phyloP scores from a whole-genome alignment of 2,888 invertebrate genomes.

The Dynastes maya region DNA sequence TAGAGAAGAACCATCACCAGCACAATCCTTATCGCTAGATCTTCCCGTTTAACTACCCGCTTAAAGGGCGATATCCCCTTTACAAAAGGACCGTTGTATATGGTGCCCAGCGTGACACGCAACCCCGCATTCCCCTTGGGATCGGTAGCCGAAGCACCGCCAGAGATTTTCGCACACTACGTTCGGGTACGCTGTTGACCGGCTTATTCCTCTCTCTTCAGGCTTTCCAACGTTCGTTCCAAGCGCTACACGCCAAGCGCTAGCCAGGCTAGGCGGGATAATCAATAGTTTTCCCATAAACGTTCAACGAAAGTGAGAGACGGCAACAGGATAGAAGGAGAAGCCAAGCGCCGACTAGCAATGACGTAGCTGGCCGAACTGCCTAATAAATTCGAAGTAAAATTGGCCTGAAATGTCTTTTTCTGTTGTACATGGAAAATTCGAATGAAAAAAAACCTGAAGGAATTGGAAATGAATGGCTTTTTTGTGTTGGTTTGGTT shows the following conservation, averaged over 20 bases:
- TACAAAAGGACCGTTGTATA: background rate
- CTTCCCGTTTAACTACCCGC: background rate
- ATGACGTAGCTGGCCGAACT: slow-evolving; percentile 1
- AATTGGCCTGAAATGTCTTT: background rate
- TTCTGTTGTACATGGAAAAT: no score
- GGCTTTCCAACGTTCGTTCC: background rate
- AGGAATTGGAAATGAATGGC: no score
- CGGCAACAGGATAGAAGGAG: background rate
- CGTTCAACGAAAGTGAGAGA: slow-evolving; percentile 5
- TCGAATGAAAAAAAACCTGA: no score
- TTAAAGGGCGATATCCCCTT: slow-evolving; percentile 5
- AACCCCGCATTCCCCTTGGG: background rate
- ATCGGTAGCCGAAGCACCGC: background rate
- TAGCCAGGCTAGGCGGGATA: slow-evolving; percentile 22
- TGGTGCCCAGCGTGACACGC: background rate
- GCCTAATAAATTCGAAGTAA: slow-evolving; percentile 1
- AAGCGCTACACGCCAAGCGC: slow-evolving; percentile 4
- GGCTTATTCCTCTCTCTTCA: slow-evolving; percentile 11
- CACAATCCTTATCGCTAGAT: background rate
- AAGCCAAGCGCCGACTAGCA: background rate
- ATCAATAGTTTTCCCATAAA: slow-evolving; percentile 50
- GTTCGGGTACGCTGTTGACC: slow-evolving; percentile 20
- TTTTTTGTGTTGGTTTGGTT: no score
- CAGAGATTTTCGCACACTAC: slow-evolving; percentile 22
- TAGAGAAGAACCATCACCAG: background rate